Conservation (phyloP, 2,888 invertebrate genomes). For the Melipona bicolor region DNA sequence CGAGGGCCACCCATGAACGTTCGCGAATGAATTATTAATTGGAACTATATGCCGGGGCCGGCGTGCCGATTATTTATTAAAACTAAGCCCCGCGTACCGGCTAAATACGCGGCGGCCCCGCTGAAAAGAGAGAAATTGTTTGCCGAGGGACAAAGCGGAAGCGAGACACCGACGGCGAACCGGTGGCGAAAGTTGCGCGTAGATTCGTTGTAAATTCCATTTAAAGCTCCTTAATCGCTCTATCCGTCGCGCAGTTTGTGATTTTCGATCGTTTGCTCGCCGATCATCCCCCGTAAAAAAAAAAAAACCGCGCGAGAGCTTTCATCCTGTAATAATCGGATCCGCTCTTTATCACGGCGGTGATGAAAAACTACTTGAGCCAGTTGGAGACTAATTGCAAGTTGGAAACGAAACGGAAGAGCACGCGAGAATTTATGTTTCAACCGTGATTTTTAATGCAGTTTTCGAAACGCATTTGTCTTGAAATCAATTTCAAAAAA, state of each 20-base stretch:
- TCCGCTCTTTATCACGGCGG: background rate
- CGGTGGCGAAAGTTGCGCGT: slow-evolving; percentile 11
- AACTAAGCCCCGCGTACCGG: slow-evolving; percentile 60
- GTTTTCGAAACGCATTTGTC: too few relatives aligned
- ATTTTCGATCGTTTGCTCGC: background rate
- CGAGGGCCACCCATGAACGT: slow-evolving; percentile 69
- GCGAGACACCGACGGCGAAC: slow-evolving; percentile 1
- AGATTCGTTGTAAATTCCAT: slow-evolving; percentile 38
- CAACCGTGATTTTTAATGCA: too few relatives aligned
- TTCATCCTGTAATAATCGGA: slow-evolving; percentile 1
- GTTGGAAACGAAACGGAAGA: background rate
- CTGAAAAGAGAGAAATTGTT: slow-evolving; percentile 35
- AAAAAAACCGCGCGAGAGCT: background rate
- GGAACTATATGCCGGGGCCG: slow-evolving; percentile 61
- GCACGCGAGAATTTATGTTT: background rate
- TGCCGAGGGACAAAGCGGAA: background rate
- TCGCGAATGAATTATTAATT: slow-evolving; percentile 79
- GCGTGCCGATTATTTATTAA: slow-evolving; percentile 72
- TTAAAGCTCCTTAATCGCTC: slow-evolving; percentile 18
- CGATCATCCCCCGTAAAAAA: background rate
- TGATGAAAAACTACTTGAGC: background rate
- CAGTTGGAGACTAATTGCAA: background rate
- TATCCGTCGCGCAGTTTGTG: slow-evolving; percentile 2
- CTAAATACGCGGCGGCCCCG: slow-evolving; percentile 31
- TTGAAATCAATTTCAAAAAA: background rate